Evolutionary conservation across 2,113 vertebrate species (phyloP), one percentile per base, ranked within the genome.

Genomic region (Pungitius pungitius): DNA sequence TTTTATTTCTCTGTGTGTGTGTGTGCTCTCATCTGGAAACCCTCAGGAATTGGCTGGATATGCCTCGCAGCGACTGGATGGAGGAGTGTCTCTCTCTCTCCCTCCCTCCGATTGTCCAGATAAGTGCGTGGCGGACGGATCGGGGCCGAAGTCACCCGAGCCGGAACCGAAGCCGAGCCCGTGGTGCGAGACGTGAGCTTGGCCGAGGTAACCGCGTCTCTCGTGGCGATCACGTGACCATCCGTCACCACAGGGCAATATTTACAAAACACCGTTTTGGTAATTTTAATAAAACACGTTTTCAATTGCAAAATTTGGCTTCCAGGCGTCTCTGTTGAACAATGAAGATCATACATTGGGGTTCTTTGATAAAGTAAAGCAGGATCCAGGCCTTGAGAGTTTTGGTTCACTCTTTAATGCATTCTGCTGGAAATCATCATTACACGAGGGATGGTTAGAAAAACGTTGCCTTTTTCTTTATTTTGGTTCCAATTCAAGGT

Each of bases 21-120:
- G 52, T 63, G 69, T 81, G 37, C 64, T 79, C 71, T 83, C 91
- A 94, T 93, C 91, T 93, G 91, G 92, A 91, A 92, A 54, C 86
- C 55, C 92, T 94, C 78, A 87, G 47, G 73, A 81, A 56, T 67
- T 87, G 77, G 76, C 81, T 74, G 77, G 47, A 85, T 80, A 76
- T 61, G 47, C 20, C 37, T 45, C 66, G 24, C 69, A 72, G 73
- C 84, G 82, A 61, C 84, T 66, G 69, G 81, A 61, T 71, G 73
- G 77, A 30, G 30, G 30, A 30, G 30, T n/a, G n/a, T n/a, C n/a
- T n/a, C n/a, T n/a, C n/a, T n/a, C n/a, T n/a, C n/a, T n/a, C n/a
- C n/a, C n/a, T n/a, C 30, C 77, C 7, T 70, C 11, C 26, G 62
- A 9, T n/a, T 69, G 60, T 64, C 43, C 37, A 54, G 73, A 37